These are phyloP conservation scores for Anoura caudifer DNA, from an alignment of 2,113 vertebrate species.

Conservation along the genomic window DNA sequence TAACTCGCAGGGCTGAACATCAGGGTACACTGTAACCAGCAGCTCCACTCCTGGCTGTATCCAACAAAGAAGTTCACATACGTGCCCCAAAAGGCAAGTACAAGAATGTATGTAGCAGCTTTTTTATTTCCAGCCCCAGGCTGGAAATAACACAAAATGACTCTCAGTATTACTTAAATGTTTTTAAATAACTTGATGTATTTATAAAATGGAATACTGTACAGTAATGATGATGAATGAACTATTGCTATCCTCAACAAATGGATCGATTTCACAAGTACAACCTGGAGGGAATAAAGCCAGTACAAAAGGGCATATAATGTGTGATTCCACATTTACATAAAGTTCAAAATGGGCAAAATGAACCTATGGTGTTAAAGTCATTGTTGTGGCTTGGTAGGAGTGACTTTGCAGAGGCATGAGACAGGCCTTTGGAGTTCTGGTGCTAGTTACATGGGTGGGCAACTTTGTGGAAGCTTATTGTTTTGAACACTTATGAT, in stretches of 20 bases:
- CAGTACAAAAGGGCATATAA: not conserved
- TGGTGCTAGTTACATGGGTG: not conserved
- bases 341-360: not conserved
- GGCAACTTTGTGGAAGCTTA: not conserved
- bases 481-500: not conserved
- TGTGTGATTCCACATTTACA: not conserved
- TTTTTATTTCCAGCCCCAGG: not conserved
- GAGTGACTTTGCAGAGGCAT: not conserved
- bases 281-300: not conserved
- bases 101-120: not conserved
- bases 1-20: not conserved
- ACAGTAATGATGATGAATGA: not conserved
- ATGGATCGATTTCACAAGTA: not conserved
- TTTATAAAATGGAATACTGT: slow-evolving; percentile 14
- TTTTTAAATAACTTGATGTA: not conserved
- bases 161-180: not conserved
- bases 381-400: not conserved
- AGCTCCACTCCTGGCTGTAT: not conserved
- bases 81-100: not conserved
- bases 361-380: not conserved
- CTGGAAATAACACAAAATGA: not conserved
- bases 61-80: not conserved
- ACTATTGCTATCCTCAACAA: not conserved
- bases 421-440: not conserved
- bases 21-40: not conserved